Evolutionary conservation across 2,797 vertebrate species (phyloP), one percentile per base, ranked within the genome.

Genomic region (Furcifer pardalis): DNA sequence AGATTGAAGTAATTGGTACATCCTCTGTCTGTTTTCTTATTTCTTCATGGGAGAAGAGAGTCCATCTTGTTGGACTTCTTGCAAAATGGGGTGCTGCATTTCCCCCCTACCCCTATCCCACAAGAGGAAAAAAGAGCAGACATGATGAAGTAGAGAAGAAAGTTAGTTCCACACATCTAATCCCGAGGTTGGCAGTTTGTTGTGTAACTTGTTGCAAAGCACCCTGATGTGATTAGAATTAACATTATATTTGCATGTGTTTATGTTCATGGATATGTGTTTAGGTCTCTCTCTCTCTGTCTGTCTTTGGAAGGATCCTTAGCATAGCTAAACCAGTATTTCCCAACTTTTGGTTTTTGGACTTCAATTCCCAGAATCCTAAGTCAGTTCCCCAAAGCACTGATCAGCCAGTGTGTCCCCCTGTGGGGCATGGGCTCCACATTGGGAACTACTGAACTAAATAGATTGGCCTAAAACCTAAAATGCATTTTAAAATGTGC

Each of bases 1-100:
- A 63, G 12, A 59, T 30, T 1, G 12, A 2, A 30, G 7, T 42
- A 15, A 12, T 9, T 0, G 0, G 0, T 19, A 49, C 68, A 37
- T n/a, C 75, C 68, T 40, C 32, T 13, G 0, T 0, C 1, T 74
- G 19, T 27, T 40, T 46, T 88, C 82, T 60, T 25, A 85, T 90
- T 84, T 90, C 23, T 52, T 79, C 0, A 0, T 59, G 17, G 0
- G 1, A 15, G 88, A 85, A 92, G 87, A 84, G 82, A 84, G 10
- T 68, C 7, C 63, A 27, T 77, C 49, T 6, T n/a, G 44, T n/a
- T n/a, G 69, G 13, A 2, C 23, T 12, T 6, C 66, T 35, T 23
- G 2, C 71, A 30, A 42, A 30, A 46, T 27, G 5, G 4, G 9
- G 13, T 4, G 1, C 12, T 5, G n/a, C 12, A 32, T 77, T 77